Percentiles rank a stretch among this genome's conserved stretches.
These are phyloP conservation scores for Thysanoteuthis rhombus DNA, from an alignment of 2,888 invertebrate genomes.

Conservation along the genomic window DNA sequence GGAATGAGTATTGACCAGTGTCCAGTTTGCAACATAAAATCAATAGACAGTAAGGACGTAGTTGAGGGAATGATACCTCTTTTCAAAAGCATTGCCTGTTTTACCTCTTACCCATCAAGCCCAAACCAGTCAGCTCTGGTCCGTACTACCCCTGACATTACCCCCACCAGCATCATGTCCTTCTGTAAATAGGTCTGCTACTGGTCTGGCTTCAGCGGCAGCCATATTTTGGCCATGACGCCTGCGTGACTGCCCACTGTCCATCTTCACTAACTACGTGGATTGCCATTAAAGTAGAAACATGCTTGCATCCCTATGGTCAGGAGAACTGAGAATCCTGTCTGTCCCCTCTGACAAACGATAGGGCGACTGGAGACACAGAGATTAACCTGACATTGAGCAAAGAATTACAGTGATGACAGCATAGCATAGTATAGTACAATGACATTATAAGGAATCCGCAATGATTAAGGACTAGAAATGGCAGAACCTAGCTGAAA, in stretches of 20 bases:
- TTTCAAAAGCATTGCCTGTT: not conserved
- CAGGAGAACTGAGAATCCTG: conserved; percentile 12
- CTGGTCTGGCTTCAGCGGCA: conserved; percentile 12
- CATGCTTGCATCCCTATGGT: conserved; percentile 12
- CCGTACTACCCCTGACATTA: not conserved
- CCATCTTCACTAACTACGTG: not conserved
- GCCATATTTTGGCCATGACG: not conserved
- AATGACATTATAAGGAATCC: not conserved
- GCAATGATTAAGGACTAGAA: not conserved
- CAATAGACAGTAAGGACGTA: not conserved
- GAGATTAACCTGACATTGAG: not conserved
- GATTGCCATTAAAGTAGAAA: conserved; percentile 12
- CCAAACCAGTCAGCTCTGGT: not conserved
- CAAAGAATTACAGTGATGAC: not conserved
- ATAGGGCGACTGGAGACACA: not conserved
- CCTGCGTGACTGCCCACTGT: not conserved
- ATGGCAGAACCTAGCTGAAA: not conserved
- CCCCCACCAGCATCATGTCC: not conserved
- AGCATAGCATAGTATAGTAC: not conserved
- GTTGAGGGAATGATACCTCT: not conserved
- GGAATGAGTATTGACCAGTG: not conserved
- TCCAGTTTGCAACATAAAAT: conserved; percentile 12
- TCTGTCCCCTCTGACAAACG: not conserved
- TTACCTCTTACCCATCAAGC: not conserved
- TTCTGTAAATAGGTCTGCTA: conserved; percentile 12